Evolutionary conservation across 2,888 invertebrate species (phyloP).

Genomic region (Andrena minutula): DNA sequence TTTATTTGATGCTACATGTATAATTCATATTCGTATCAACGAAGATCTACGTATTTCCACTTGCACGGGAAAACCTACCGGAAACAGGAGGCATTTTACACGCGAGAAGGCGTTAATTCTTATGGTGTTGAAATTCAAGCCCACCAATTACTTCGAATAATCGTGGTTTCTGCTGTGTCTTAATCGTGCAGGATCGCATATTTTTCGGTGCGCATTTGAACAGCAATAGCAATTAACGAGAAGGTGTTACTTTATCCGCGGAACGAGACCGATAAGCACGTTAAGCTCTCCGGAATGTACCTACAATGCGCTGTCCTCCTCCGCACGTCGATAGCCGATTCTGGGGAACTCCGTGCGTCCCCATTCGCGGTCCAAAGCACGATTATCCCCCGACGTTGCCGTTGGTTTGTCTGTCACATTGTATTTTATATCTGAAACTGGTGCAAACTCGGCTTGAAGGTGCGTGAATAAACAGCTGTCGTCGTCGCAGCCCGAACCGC

Average conservation of each 20-base stretch:
- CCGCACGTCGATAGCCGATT: slow-evolving; percentile 36
- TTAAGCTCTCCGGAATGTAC: slow-evolving; percentile 8
- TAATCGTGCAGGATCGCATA: background rate
- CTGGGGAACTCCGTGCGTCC: slow-evolving; percentile 21
- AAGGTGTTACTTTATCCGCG: slow-evolving; percentile 3
- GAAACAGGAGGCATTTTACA: too few relatives aligned
- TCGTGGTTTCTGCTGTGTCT: background rate
- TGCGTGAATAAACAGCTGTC: slow-evolving; percentile 91
- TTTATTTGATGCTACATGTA: too few relatives aligned
- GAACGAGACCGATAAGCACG: background rate
- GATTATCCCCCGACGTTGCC: slow-evolving; percentile 25
- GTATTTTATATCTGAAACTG: slow-evolving; percentile 83
- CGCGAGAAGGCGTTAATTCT: too few relatives aligned
- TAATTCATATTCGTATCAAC: too few relatives aligned
- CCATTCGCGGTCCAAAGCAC: slow-evolving; percentile 36
- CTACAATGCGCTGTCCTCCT: background rate
- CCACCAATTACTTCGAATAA: background rate
- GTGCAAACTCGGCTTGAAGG: slow-evolving; percentile 89
- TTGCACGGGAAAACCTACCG: too few relatives aligned
- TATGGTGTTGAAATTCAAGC: too few relatives aligned
- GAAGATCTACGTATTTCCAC: too few relatives aligned
- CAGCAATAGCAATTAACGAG: background rate
- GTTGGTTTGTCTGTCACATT: slow-evolving; percentile 49
- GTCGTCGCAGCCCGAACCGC: slow-evolving; percentile 91
- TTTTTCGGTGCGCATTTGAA: background rate